These are phyloP conservation scores for Apis cerana DNA, from an alignment of 1,140 invertebrate genomes.

Conservation along the genomic window DNA sequence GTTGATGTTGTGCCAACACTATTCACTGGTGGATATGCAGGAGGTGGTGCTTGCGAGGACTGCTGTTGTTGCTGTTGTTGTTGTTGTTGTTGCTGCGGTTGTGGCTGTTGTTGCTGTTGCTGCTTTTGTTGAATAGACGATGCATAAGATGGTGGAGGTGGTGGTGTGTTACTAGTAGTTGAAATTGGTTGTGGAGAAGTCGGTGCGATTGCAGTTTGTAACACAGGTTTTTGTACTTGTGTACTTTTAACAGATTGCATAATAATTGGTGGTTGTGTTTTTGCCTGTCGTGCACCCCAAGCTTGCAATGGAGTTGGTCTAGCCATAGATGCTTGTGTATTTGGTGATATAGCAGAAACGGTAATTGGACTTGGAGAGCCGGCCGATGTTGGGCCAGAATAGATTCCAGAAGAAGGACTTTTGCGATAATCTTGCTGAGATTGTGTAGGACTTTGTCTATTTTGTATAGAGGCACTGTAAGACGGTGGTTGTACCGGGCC, in stretches of 20 bases:
- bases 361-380: slow-evolving; percentile 92
- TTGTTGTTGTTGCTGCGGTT: slow-evolving; percentile 78
- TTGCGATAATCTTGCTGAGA: slow-evolving; percentile 89
- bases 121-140: slow-evolving; percentile 89
- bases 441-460: slow-evolving; percentile 91
- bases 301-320: slow-evolving; percentile 88
- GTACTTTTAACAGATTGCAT: slow-evolving; percentile 98
- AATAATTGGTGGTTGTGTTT: slow-evolving; percentile 94
- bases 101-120: slow-evolving; percentile 77
- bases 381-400: slow-evolving; percentile 89
- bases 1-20: slow-evolving; percentile 61
- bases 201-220: slow-evolving; percentile 96
- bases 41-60: slow-evolving; percentile 77
- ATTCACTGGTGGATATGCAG: slow-evolving; percentile 74
- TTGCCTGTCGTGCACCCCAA: slow-evolving; percentile 90
- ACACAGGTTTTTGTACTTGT: slow-evolving; percentile 95
- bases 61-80: slow-evolving; percentile 76
- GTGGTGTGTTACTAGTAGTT: slow-evolving; percentile 81
- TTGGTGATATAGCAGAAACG: slow-evolving; percentile 84
- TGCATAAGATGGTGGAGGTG: slow-evolving; percentile 90
- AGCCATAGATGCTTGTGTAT: slow-evolving; percentile 83
- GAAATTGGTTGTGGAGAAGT: slow-evolving; percentile 86
- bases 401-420: slow-evolving; percentile 89
- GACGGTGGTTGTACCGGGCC: slow-evolving; percentile 89
- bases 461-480: slow-evolving; percentile 92